Conservation (phyloP, 2,888 invertebrate species). For the Melanotus villosus region DNA sequence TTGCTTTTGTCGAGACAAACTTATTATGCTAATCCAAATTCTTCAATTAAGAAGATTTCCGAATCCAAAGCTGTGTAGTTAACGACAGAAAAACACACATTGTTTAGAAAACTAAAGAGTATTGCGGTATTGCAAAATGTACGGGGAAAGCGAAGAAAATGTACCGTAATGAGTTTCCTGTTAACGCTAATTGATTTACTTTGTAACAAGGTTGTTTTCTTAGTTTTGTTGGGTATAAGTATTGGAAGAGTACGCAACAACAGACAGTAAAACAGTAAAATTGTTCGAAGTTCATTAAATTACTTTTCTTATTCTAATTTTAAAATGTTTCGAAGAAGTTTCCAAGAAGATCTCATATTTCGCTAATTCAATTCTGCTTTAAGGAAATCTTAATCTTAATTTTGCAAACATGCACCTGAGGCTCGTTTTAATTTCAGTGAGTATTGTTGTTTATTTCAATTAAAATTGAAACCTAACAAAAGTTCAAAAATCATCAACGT, state of each 20-base stretch:
- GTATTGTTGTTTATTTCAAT: too few relatives aligned
- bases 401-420: too few relatives aligned
- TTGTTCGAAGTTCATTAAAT: background rate
- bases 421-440: too few relatives aligned
- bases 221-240: conserved; percentile 4
- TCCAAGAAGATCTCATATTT: too few relatives aligned
- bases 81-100: background rate
- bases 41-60: background rate
- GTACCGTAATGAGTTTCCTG: conserved; percentile 21
- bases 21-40: background rate
- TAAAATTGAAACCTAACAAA: too few relatives aligned
- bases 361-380: too few relatives aligned
- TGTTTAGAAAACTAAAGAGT: conserved; percentile 8
- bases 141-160: conserved; percentile 18
- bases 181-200: conserved; percentile 18
- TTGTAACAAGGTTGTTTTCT: conserved; percentile 13
- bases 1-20: background rate
- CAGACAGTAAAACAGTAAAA: background rate
- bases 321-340: too few relatives aligned
- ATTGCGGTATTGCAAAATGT: background rate
- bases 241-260: background rate
- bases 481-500: too few relatives aligned
- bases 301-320: too few relatives aligned
- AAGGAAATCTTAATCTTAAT: too few relatives aligned
- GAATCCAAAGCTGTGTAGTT: background rate